Conservation (phyloP, 2,113 vertebrate genomes). For the Sapajus apella region DNA sequence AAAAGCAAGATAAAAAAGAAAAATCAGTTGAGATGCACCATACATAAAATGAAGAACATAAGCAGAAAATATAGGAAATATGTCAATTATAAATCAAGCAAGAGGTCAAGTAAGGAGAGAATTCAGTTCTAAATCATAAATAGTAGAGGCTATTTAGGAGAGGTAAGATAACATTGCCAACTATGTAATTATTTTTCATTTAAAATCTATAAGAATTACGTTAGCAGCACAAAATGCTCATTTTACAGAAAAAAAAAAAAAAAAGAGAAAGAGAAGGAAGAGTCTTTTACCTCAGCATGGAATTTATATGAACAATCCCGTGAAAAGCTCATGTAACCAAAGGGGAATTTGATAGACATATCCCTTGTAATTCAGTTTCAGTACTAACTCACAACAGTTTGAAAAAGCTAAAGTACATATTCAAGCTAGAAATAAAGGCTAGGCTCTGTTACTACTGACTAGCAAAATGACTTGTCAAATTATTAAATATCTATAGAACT, state of each 20-base stretch:
- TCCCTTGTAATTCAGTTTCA: background rate
- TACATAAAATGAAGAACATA: background rate
- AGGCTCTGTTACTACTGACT: background rate
- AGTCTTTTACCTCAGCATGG: background rate
- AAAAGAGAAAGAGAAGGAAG: no score
- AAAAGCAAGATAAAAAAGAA: background rate
- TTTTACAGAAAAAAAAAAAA: background rate
- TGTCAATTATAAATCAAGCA: background rate
- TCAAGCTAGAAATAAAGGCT: background rate
- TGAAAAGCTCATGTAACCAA: background rate
- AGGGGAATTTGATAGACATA: background rate
- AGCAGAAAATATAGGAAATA: constrained; percentile 40
- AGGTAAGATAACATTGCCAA: background rate
- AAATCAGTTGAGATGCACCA: background rate
- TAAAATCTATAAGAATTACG: constrained; percentile 1
- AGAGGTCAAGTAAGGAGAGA: background rate
- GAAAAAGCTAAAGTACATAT: background rate
- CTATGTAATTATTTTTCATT: background rate
- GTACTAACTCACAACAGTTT: background rate
- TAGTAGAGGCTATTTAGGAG: background rate
- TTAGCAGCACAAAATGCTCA: background rate
- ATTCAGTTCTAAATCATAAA: constrained; percentile 48
- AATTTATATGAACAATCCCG: background rate
- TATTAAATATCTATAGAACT: background rate
- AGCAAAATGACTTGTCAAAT: constrained; percentile 20